Evolutionary conservation across 2,797 vertebrate species (phyloP), one percentile per base, ranked within the genome.

Genomic region (Avahi laniger): DNA sequence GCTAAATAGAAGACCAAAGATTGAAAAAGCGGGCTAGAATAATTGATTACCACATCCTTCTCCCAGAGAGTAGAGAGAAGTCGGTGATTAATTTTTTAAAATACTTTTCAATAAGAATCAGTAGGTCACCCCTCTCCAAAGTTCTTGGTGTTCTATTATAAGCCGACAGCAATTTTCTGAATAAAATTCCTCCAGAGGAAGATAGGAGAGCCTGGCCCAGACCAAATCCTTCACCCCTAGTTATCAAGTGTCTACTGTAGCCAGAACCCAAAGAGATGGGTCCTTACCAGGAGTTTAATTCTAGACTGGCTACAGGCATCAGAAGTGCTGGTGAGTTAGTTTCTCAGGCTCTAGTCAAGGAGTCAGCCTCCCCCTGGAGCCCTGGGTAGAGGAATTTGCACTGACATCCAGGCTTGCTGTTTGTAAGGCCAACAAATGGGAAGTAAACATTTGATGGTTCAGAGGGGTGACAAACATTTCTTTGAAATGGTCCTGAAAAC

Each of bases 111-210:
- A 38, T 50, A 96, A 7, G 50, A 93, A 82, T 89, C 35, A 70
- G 22, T 52, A 78, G 79, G 11, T 22, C 54, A 72, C 52, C 57
- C 18, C 38, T 30, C 70, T 80, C 67, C 57, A 73, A 73, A 89
- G 70, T 63, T 93, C 79, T 79, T 83, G 75, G 33, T 83, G 43
- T 46, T 93, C 78, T 94, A 52, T 80, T 93, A 46, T 79, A 91
- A 97, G n/a, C 52, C 86, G 93, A 89, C 7, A 92, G 61, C 54
- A 88, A 86, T 89, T 92, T 94, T 93, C 69, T 65, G 26, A 94
- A 76, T 87, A 87, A 78, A 81, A 84, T 80, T 78, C 95, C 73
- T 95, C 52, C 65, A 18, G 22, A 82, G 38, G 54, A 82, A 86
- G 48, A 87, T 30, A 52, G 48, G 57, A 89, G 43, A 91, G 41